Evolutionary conservation across 92 coral and sea anemone species (phyloP).

Genomic region (Nematostella vectensis): DNA sequence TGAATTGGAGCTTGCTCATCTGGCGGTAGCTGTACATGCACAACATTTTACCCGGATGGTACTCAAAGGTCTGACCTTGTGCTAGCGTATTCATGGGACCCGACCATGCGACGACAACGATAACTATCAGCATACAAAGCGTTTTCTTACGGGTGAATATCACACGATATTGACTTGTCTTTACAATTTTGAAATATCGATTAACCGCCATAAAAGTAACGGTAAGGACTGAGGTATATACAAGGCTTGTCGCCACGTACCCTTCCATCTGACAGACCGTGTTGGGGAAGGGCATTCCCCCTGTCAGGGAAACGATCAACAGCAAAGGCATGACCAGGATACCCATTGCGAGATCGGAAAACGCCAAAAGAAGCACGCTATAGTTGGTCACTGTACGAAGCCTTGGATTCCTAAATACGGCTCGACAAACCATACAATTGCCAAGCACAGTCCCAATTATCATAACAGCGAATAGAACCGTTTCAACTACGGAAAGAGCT

Average conservation of each 20-base stretch:
- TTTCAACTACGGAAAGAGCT: neutral
- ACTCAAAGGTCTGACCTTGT: constrained; percentile 4
- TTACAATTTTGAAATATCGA: constrained; percentile 16
- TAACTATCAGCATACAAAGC: neutral
- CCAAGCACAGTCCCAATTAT: constrained; percentile 8
- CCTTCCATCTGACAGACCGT: constrained; percentile 4
- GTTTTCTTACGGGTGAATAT: constrained; percentile 5
- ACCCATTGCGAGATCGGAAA: constrained; percentile 9
- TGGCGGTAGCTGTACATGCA: constrained; percentile 1
- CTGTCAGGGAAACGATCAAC: neutral
- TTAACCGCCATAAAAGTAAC: constrained; percentile 13
- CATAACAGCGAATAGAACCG: neutral
- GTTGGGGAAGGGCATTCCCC: neutral
- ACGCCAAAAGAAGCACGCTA: constrained; percentile 5
- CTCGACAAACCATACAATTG: constrained; percentile 10
- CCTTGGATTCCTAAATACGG: constrained; percentile 13
- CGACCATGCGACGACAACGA: constrained; percentile 1
- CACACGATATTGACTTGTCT: constrained; percentile 1
- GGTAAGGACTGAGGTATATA: constrained; percentile 10
- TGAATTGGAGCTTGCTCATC: neutral
- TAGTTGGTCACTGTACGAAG: constrained; percentile 11
- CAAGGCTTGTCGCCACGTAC: neutral
- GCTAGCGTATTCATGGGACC: constrained; percentile 5
- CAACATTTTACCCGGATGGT: constrained; percentile 14
- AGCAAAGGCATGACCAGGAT: constrained; percentile 1